Evolutionary conservation across 2,113 vertebrate genomes (phyloP).

Genomic region (Ursus arctos): DNA sequence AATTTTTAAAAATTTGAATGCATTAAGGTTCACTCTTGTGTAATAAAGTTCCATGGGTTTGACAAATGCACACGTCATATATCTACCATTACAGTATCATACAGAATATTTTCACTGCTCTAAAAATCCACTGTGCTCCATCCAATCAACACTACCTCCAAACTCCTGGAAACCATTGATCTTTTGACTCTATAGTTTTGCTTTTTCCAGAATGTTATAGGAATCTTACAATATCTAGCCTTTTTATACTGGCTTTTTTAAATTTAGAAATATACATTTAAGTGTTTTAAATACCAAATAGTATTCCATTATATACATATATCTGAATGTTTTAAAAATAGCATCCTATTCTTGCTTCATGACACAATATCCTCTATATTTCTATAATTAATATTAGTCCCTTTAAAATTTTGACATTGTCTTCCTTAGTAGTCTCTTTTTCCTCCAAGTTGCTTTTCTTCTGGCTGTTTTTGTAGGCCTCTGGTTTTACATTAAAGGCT

Average conservation of each 20-base stretch:
- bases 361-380: not conserved
- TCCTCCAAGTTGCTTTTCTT: slow-evolving; percentile 23
- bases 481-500: not conserved
- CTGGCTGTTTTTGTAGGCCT: slow-evolving; percentile 24
- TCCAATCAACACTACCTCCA: not conserved
- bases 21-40: not conserved
- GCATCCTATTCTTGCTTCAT: not conserved
- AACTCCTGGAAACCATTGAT: not conserved
- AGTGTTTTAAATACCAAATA: not conserved
- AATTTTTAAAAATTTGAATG: not conserved
- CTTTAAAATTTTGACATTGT: not conserved
- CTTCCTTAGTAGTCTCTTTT: not conserved
- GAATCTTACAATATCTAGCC: not conserved
- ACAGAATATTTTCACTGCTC: not conserved
- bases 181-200: not conserved
- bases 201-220: not conserved
- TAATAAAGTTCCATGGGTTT: not conserved
- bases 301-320: not conserved
- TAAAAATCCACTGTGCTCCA: not conserved
- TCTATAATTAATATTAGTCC: slow-evolving; percentile 21
- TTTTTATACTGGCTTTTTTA: not conserved
- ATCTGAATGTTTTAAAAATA: slow-evolving; percentile 35
- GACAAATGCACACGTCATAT: not conserved
- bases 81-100: not conserved
- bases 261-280: not conserved